Conservation (phyloP, 2,888 invertebrate genomes). For the Conchocele bisecta region DNA sequence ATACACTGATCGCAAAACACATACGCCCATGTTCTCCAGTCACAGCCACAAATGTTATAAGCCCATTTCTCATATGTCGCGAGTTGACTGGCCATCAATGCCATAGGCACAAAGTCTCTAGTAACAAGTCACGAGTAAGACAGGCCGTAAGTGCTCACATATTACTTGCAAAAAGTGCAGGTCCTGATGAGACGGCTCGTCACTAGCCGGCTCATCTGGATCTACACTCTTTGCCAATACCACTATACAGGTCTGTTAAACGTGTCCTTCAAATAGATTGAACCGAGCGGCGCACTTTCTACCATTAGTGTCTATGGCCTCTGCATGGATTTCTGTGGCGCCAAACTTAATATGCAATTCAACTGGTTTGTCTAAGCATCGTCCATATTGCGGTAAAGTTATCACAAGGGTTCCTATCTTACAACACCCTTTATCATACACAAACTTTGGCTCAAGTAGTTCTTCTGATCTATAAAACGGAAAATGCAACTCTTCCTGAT, state of each 20-base stretch:
- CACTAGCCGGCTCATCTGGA: too few relatives aligned
- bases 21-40: too few relatives aligned
- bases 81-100: too few relatives aligned
- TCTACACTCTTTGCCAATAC: too few relatives aligned
- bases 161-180: too few relatives aligned
- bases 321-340: slow-evolving; percentile 21
- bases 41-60: too few relatives aligned
- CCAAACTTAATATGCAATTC: slow-evolving; percentile 22
- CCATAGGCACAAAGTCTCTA: too few relatives aligned
- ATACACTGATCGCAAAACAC: too few relatives aligned
- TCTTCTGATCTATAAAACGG: slow-evolving; percentile 44
- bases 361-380: slow-evolving; percentile 6
- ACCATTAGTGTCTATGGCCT: slow-evolving; percentile 22
- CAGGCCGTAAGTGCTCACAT: too few relatives aligned
- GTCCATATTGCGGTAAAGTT: background rate
- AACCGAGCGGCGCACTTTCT: background rate
- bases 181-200: too few relatives aligned
- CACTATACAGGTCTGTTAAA: background rate
- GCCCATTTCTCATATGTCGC: too few relatives aligned
- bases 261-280: background rate
- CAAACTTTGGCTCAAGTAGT: slow-evolving; percentile 6
- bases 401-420: slow-evolving; percentile 32
- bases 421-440: slow-evolving; percentile 29
- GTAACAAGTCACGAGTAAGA: too few relatives aligned
- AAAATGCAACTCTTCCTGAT: slow-evolving; percentile 30